Conservation (phyloP, 2,113 vertebrate species). For the Malurus melanocephalus region DNA sequence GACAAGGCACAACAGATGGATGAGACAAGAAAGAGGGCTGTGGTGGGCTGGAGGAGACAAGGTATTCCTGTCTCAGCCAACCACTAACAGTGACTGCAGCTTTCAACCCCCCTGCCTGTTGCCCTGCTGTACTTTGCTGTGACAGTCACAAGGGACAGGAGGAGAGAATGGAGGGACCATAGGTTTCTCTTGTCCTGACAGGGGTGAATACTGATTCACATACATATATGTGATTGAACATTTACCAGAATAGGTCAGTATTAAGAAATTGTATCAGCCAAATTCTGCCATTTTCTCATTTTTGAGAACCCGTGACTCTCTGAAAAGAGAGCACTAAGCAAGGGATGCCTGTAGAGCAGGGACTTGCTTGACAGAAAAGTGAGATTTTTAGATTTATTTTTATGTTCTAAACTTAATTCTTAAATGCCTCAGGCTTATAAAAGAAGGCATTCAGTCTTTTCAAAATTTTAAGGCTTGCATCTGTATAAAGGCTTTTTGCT, state of each 20-base stretch:
- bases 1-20: slow-evolving; percentile 28
- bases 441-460: not conserved
- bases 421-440: not conserved
- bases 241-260: not conserved
- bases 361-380: not conserved
- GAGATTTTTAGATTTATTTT: not conserved
- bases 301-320: not conserved
- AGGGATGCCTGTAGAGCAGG: not conserved
- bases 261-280: not conserved
- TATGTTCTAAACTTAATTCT: not conserved
- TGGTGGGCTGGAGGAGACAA: slow-evolving; percentile 8
- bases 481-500: not conserved
- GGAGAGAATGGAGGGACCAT: not conserved
- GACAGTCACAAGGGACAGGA: not conserved
- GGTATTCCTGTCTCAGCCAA: not conserved
- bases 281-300: not conserved
- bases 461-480: not conserved
- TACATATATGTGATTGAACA: not conserved
- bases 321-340: not conserved
- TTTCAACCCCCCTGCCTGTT: not conserved
- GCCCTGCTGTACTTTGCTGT: not conserved
- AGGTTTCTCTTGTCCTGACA: not conserved
- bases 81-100: not conserved
- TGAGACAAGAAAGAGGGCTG: slow-evolving; percentile 16
- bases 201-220: not conserved